Evolutionary conservation across 2,797 vertebrate genomes (phyloP), one percentile per base, ranked within the genome.

Genomic region (Macropodus opercularis): DNA sequence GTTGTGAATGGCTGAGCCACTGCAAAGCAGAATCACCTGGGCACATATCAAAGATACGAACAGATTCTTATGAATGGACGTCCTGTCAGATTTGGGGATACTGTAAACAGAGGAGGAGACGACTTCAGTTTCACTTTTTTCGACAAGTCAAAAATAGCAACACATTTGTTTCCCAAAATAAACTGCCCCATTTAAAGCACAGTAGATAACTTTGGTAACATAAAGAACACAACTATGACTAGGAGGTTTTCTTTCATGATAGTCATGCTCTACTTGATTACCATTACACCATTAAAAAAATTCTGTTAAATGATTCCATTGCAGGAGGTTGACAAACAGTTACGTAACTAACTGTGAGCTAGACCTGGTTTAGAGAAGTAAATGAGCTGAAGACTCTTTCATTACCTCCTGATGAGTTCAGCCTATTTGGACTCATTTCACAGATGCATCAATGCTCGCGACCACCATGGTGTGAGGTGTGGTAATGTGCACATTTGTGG

Each of bases 11-110:
- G 92, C 92, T 12, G 93, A 92, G 51, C 91, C 90, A 27, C 92
- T 93, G 85, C 93, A 93, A 27, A 94, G 92, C 27, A 94, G 86
- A 46, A 93, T 87, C 40, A 94, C 89, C 80, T 94, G 93, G 34
- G 93, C 93, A 10, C 90, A 92, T 58, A 87, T 92, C 49, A 94
- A 81, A 58, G 92, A 87, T 3, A 92, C 60, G 55, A 92, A 93
- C 35, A 94, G 87, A 81, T 94, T 94, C 82, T 90, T 93, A 69
- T 94, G 92, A 72, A 94, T 91, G 34, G 92, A 92, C 4, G 90
- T 94, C 56, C 93, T 81, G 46, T 93, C 93, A 2, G 93, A 94
- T 81, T 90, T 92, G 31, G 93, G 93, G 58, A 94, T 94, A 58
- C 93, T 94, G 26, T 65, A 42, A 29, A 72, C n/a, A 55, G 29